Evolutionary conservation across 2,888 invertebrate species (phyloP).

Genomic region (Sthenelais limicola): DNA sequence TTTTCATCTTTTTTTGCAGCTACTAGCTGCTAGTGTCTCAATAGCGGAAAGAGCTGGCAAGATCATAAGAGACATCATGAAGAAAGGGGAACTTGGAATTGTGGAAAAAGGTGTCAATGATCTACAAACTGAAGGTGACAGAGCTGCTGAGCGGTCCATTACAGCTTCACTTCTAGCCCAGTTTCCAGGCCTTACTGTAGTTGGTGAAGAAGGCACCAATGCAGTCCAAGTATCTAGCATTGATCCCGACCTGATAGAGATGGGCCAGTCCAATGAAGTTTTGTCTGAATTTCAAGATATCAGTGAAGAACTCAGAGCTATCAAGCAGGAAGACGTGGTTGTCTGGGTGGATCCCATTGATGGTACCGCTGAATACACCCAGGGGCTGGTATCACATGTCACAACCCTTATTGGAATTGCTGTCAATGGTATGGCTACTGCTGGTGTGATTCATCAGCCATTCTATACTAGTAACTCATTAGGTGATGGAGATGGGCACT

Average conservation of each 20-base stretch:
- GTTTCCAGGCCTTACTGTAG: constrained; percentile 78
- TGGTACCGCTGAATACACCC: constrained; percentile 98
- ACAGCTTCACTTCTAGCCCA: constrained; percentile 87
- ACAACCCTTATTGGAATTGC: constrained; percentile 98
- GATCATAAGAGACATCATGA: constrained; percentile 92
- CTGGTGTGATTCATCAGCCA: constrained; percentile 98
- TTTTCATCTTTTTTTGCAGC: constrained; percentile 45
- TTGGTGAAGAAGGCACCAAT: constrained; percentile 82
- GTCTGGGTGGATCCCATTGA: constrained; percentile 96
- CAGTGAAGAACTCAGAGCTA: constrained; percentile 76
- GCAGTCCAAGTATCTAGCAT: constrained; percentile 71
- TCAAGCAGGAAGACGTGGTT: constrained; percentile 81
- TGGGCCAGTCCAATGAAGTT: constrained; percentile 81
- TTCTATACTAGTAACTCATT: constrained; percentile 84
- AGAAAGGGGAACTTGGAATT: constrained; percentile 89
- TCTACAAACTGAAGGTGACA: constrained; percentile 97
- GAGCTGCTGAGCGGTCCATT: constrained; percentile 94
- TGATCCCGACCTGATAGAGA: constrained; percentile 85
- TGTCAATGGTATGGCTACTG: constrained; percentile 88
- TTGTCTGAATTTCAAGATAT: constrained; percentile 70
- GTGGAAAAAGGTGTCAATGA: constrained; percentile 95
- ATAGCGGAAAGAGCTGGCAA: constrained; percentile 88
- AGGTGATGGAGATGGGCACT: constrained; percentile 61
- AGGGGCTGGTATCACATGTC: constrained; percentile 92
- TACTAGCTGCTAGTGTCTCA: constrained; percentile 85